phyloP scores from a whole-genome alignment of 2,113 vertebrate species.

The Sorex fumeus region DNA sequence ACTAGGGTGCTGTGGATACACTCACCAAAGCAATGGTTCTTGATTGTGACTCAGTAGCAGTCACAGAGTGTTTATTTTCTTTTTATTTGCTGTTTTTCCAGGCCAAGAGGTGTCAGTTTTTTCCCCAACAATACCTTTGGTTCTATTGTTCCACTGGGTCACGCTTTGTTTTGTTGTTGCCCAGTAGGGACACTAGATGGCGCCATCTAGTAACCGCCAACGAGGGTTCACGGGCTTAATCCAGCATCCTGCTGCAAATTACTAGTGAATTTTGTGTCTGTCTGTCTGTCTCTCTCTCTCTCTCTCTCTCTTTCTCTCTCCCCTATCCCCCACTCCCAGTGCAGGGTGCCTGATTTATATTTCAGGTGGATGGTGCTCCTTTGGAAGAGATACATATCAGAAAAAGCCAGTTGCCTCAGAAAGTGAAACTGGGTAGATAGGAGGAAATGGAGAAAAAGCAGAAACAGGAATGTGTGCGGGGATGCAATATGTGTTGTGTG shows the following conservation, averaged over 20 bases:
- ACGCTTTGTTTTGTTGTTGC: not conserved
- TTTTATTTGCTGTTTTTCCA: not conserved
- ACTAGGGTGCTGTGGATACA: not conserved
- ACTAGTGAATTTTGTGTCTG: constrained; percentile 22
- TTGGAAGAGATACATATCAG: no score
- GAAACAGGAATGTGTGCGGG: no score
- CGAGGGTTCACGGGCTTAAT: not conserved
- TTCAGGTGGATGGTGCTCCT: no score
- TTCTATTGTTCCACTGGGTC: not conserved
- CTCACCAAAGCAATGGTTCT: not conserved
- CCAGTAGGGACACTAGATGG: constrained; percentile 80
- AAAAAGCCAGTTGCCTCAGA: no score
- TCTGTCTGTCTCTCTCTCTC: not conserved
- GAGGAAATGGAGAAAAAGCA: no score
- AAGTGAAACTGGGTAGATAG: no score
- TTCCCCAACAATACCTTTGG: no score
- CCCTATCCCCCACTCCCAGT: no score
- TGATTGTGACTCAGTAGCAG: not conserved
- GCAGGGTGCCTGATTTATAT: no score
- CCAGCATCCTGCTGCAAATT: not conserved
- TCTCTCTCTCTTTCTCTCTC: no score
- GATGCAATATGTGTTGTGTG: no score
- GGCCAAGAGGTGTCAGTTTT: no score
- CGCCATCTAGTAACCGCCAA: constrained; percentile 51
- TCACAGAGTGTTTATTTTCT: not conserved